Base-by-base conservation (phyloP, 2,797 vertebrate species). In the Chelmon rostratus region DNA sequence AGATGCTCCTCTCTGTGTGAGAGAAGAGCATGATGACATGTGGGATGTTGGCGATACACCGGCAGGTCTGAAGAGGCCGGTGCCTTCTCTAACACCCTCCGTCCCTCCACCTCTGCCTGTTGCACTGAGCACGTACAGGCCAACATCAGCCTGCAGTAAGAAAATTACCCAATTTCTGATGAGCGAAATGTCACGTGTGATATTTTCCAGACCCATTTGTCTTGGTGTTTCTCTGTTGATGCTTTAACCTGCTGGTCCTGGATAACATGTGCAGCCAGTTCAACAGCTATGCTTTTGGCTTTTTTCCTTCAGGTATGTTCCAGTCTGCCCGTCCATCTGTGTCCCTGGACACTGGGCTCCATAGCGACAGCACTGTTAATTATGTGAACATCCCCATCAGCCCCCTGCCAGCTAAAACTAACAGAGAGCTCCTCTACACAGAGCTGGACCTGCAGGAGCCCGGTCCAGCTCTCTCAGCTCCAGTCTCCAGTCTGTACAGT, bases 301-400 rank as follows among this genome's bases (percentile, higher is more conserved):
- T 74, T 59, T 50, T 52, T 18, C 66, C 64, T 52, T 12, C 58
- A 96, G 96, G 95, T 90, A 54, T 84, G 72, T 90, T 93, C 40
- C 90, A 79, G 70, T 87, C 35, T 83, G 53, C 91, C 83, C 23
- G 65, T 72, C 52, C 0, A 0, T 37, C 40, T 16, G 49, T 49
- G 23, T 62, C 64, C 65, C 66, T 76, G 44, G 83, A 86, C 25
- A n/a, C 35, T 0, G 73, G 92, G 80, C 82, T 73, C 33, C 83
- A 88, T 38, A 64, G 89, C 0, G 94, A 96, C 86, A 76, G 52
- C 77, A 78, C 58, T 12, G 89, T 91, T 57, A 96, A 95, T 76
- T 98, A 98, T 37, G 93, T 96, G 76, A 98, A 97, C 91, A 93
- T 98, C 91, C 97, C 97, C 12, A 83, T 94, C 82, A 96, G 96